These are phyloP conservation scores for Congeria kusceri DNA, from an alignment of 2,888 invertebrate genomes.

Conservation along the genomic window DNA sequence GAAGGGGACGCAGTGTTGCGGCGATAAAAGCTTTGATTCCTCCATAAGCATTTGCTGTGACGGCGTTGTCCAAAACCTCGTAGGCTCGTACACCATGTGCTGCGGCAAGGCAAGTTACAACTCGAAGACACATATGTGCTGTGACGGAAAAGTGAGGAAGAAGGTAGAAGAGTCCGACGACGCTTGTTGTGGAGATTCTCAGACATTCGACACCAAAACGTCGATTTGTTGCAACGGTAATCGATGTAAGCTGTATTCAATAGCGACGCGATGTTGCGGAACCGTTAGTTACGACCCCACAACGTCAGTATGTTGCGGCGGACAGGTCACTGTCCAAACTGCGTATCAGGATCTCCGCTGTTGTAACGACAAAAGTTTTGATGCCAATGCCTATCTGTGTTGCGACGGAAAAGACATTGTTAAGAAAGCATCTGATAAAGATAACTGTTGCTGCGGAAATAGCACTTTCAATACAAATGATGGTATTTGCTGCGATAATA, in stretches of 20 bases:
- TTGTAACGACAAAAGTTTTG: slow-evolving; percentile 23
- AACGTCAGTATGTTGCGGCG: slow-evolving; percentile 29
- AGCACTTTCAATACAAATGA: slow-evolving; percentile 31
- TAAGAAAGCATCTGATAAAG: slow-evolving; percentile 15
- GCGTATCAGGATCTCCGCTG: slow-evolving; percentile 13
- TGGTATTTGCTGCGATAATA: slow-evolving; percentile 42
- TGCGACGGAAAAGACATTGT: slow-evolving; percentile 35
- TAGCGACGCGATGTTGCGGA: slow-evolving; percentile 36
- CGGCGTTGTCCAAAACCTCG: slow-evolving; percentile 3
- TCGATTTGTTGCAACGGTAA: slow-evolving; percentile 28
- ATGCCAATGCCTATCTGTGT: slow-evolving; percentile 22
- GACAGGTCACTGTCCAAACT: slow-evolving; percentile 3
- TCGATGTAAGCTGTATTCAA: slow-evolving; percentile 10
- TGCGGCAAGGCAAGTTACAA: slow-evolving; percentile 36
- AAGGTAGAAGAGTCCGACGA: slow-evolving; percentile 2
- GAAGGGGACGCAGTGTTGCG: slow-evolving; percentile 37
- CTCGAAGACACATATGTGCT: slow-evolving; percentile 25
- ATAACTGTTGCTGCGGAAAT: slow-evolving; percentile 49
- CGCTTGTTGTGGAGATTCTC: slow-evolving; percentile 24
- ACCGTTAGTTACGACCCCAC: slow-evolving; percentile 12
- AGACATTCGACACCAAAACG: slow-evolving; percentile 29
- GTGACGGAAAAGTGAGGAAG: slow-evolving; percentile 26
- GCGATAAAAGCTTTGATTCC: slow-evolving; percentile 15
- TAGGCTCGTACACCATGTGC: slow-evolving; percentile 20
- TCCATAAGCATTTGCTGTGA: slow-evolving; percentile 27